Evolutionary conservation across 2,888 invertebrate species (phyloP), one percentile per base, ranked within the genome.

Genomic region (Coelopa pilipes): DNA sequence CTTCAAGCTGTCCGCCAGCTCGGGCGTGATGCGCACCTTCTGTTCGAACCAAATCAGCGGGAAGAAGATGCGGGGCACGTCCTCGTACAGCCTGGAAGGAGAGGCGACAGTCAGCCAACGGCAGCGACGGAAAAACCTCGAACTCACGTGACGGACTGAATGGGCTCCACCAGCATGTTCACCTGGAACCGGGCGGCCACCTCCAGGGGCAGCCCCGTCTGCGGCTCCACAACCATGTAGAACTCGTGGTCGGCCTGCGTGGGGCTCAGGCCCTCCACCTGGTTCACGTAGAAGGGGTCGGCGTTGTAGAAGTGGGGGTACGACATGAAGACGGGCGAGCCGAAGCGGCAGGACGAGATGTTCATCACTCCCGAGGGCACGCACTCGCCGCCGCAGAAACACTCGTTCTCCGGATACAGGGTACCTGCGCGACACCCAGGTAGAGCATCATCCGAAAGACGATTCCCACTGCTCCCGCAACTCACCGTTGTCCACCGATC

Each of bases 261-360:
- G 0, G 96, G 94, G 1, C 87, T 80, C 83, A 96, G 81, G 0
- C 96, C 96, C 0, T 89, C 89, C 0, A 96, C 90, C 63, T 89
- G 88, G 15, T 92, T 88, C 13, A 89, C 78, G 76, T 94, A 92
- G 76, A 87, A 89, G 0, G 92, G 91, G 87, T 95, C 96, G 0
- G 91, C 96, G 80, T 92, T 90, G 82, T 92, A 89, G 87, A 95
- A 96, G 88, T 96, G 96, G 0, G 97, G 97, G 79, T 94, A 90
- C 0, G 96, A 94, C 78, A 95, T 90, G 84, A 94, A 95, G 0
- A 93, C 92, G 0, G 97, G 96, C 0, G 95, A 93, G 9, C 93
- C 94, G 82, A 89, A 93, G 70, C 94, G 90, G 79, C 95, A 95
- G 0, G 92, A 88, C 0, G 94, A 93, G n/a, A 94, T 91, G 86